Conservation (phyloP, 2,797 vertebrate species). For the Jordanella pulchra region DNA sequence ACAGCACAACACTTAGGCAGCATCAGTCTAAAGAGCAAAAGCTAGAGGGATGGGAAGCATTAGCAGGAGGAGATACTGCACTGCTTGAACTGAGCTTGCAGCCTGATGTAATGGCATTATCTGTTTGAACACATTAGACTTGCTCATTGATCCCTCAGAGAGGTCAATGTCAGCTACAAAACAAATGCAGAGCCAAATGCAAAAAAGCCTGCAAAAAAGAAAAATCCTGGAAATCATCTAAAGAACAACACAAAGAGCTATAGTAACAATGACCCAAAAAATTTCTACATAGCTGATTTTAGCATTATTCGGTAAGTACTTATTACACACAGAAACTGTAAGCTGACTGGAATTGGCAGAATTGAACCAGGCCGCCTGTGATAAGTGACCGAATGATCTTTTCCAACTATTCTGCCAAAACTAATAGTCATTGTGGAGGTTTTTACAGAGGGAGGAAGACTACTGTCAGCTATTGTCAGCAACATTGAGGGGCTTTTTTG, state of each 20-base stretch:
- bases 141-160: slow-evolving; percentile 49
- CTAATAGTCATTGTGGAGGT: neutral
- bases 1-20: slow-evolving; percentile 67
- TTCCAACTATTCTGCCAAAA: neutral
- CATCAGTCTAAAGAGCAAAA: slow-evolving; percentile 51
- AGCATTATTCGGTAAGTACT: neutral
- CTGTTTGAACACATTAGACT: slow-evolving; percentile 64
- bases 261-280: neutral
- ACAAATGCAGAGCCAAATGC: slow-evolving; percentile 38
- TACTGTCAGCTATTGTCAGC: neutral
- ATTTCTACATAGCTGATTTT: neutral
- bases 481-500: neutral
- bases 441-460: neutral
- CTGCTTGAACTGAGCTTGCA: slow-evolving; percentile 38
- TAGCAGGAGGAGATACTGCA: slow-evolving; percentile 52
- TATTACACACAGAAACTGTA: neutral
- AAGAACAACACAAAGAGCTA: neutral
- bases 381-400: neutral
- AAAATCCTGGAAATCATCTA: slow-evolving; percentile 23
- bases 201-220: slow-evolving; percentile 33
- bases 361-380: neutral
- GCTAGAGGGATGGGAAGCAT: slow-evolving; percentile 52
- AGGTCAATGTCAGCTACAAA: slow-evolving; percentile 49
- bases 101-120: slow-evolving; percentile 62
- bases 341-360: neutral